Base-by-base conservation (phyloP, 2,113 vertebrate genomes). In the Cyprinodon tularosa region DNA sequence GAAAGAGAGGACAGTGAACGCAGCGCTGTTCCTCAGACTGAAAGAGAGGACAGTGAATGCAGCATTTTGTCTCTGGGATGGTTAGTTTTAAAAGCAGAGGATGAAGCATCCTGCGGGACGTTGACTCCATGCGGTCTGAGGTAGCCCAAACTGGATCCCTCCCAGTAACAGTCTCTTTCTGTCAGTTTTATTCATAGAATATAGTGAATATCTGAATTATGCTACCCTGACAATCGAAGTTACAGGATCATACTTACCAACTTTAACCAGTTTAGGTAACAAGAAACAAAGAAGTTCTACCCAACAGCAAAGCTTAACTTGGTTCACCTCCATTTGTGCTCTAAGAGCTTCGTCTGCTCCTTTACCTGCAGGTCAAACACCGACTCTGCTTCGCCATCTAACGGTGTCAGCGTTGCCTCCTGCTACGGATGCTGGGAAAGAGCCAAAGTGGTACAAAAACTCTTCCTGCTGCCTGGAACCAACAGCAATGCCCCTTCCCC, bases 241-340 rank as follows among this genome's bases (percentile, higher is more conserved):
- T 74, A 80, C 15, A 62, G 68, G 57, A 79, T 61, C 12, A 71
- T 47, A 64, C 66, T 70, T 61, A 77, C 76, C 44, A 57, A 10
- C 71, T 65, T 65, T 42, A 81, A 36, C 50, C 62, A 12, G 61
- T 38, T 71, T 47, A 61, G 61, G 37, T 47, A 61, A 40, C 12
- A 67, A 42, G 38, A 36, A 14, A 72, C 40, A 44, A 67, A 79
- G 38, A 72, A 60, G 71, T 42, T 20, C 1, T 64, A 29, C 5
- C 48, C 63, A 38, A 53, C 53, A 36, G 9, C 10, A 1, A 9
- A 11, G 22, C 15, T 47, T 48, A 37, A 36, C 38, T 57, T 20
- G 50, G 37, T 1, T 73, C 66, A 53, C 15, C 48, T 73, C 66
- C 10, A 22, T 74, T 86, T 90, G 85, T 89, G 86, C 88, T 86